Base-by-base conservation (phyloP, 2,797 vertebrate genomes). In the Perdix hodgsoniae region DNA sequence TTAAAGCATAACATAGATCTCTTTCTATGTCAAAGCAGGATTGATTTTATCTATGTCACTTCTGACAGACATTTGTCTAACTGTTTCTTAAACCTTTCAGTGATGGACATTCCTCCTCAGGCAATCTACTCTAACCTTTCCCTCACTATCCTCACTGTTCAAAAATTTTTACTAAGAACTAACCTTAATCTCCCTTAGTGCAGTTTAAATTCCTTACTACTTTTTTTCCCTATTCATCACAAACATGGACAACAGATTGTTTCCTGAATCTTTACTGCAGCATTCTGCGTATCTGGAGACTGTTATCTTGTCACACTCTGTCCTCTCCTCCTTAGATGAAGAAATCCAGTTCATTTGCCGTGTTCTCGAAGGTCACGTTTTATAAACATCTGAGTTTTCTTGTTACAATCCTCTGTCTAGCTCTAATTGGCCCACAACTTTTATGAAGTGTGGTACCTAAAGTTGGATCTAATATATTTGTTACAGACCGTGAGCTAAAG, bases 11-110 rank as follows among this genome's bases (percentile, higher is more conserved):
- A 47, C 70, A 94, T 79, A 79, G 79, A 90, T 88, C 66, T 92
- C 50, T 93, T 81, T 90, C 76, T 66, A 0, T 90, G 91, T 91
- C 94, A 96, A 94, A 90, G 79, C 54, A 83, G 63, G 49, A 92
- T 90, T 19, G 27, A 91, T 91, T 96, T 64, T 76, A 42, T 59
- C 89, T 64, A 7, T 92, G 76, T 86, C 79, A 83, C n/a, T 86
- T 50, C 70, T 94, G 94, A 86, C 87, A 88, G 70, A 73, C 89
- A 91, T 86, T 90, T 94, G 59, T 93, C 95, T 88, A 94, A 93
- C 47, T 64, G n/a, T 83, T 88, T 93, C 87, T 88, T 88, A 86
- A 83, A 93, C 56, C 63, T 88, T 94, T 90, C 70, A 56, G 39
- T 75, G 87, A 92, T 44, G 76, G 82, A 76, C 70, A 75, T 86